Evolutionary conservation across 92 coral and sea anemone species (phyloP).

Genomic region (Phenganax subtilis): DNA sequence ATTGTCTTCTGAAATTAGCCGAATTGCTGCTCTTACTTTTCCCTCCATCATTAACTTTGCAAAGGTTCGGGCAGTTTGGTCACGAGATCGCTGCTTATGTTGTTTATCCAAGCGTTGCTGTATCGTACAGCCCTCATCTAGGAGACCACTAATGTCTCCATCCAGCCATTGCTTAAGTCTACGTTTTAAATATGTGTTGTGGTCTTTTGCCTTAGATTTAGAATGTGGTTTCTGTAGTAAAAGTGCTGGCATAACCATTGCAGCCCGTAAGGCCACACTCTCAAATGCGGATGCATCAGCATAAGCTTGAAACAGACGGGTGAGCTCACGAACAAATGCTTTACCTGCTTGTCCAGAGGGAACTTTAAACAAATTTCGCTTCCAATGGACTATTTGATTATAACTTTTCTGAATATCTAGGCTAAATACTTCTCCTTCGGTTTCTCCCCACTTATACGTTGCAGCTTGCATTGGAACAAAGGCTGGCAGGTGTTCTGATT

Average conservation of each 20-base stretch:
- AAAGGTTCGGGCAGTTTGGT: conserved; percentile 1
- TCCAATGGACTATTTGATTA: no score
- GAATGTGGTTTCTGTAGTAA: conserved; percentile 36
- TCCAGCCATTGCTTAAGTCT: conserved; percentile 30
- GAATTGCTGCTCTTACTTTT: conserved; percentile 1
- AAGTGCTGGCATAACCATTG: conserved; percentile 19
- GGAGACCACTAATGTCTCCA: conserved; percentile 13
- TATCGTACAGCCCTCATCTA: conserved; percentile 12
- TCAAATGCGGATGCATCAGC: conserved; percentile 24
- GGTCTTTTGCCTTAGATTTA: conserved; percentile 34
- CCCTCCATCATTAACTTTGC: conserved; percentile 6
- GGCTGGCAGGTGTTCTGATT: neutral
- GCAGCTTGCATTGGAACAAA: neutral
- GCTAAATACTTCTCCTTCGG: neutral
- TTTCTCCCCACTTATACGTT: conserved; percentile 9
- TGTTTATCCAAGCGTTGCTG: conserved; percentile 15
- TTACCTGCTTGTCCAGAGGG: no score
- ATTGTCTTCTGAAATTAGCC: conserved; percentile 1
- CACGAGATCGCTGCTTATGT: neutral
- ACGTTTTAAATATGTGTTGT: conserved; percentile 8
- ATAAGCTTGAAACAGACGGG: neutral
- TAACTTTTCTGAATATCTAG: neutral
- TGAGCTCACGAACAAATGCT: no score
- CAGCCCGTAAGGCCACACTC: conserved; percentile 10
- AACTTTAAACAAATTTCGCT: no score